phyloP scores from a whole-genome alignment of 2,113 vertebrate genomes.

The Turnix velox region DNA sequence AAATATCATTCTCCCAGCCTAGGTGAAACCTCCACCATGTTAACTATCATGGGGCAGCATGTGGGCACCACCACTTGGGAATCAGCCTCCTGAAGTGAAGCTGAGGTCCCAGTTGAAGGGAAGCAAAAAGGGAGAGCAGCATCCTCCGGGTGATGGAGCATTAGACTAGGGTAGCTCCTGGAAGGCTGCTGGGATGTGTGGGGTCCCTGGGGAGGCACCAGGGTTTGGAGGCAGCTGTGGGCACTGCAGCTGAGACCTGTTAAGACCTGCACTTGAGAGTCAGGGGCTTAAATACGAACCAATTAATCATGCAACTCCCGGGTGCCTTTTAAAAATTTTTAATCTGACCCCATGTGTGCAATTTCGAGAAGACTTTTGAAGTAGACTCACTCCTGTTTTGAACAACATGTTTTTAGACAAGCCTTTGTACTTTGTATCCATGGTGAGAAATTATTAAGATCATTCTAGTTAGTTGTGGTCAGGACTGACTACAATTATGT shows the following conservation, averaged over 20 bases:
- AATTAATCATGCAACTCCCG: not conserved
- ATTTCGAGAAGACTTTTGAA: not conserved
- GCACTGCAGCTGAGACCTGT: fast-evolving
- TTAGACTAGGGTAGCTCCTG: not conserved
- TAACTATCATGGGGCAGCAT: not conserved
- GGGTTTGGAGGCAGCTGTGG: not conserved
- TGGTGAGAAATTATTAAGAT: not conserved
- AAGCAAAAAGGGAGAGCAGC: not conserved
- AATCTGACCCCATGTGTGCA: not conserved
- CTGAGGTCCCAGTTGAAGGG: not conserved
- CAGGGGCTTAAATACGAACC: not conserved
- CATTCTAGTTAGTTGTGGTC: not conserved
- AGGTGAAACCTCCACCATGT: not conserved
- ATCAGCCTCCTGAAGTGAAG: not conserved
- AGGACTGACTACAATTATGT: not conserved
- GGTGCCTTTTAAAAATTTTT: not conserved
- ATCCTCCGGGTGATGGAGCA: not conserved
- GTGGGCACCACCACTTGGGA: not conserved
- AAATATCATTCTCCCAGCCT: not conserved
- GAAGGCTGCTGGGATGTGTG: not conserved
- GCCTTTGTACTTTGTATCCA: not conserved
- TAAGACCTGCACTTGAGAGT: not conserved
- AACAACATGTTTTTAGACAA: not conserved
- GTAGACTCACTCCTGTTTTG: not conserved
- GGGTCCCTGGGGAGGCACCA: not conserved